phyloP scores from a whole-genome alignment of 2,888 invertebrate genomes.

The Eupithecia abbreviata region DNA sequence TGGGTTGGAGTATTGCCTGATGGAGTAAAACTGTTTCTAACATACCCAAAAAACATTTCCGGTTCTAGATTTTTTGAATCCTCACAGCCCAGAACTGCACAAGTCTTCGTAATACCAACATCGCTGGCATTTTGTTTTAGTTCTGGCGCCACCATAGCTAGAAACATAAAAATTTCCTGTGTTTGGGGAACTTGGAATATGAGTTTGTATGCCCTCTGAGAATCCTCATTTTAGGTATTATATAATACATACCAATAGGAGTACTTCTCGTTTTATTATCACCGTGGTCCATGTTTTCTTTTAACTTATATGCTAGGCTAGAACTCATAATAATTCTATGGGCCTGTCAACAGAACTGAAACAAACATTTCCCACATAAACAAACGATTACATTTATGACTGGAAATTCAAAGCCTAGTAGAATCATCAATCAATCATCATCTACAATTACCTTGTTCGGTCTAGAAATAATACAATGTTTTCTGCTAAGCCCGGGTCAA shows the following conservation, averaged over 20 bases:
- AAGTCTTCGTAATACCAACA: conserved; percentile 73
- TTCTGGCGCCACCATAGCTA: conserved; percentile 81
- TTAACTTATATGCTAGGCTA: conserved; percentile 67
- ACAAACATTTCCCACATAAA: conserved; percentile 17
- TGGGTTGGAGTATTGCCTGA: neutral
- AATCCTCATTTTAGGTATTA: neutral
- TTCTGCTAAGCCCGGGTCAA: conserved; percentile 24
- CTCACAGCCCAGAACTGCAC: conserved; percentile 78
- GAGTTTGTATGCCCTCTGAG: neutral
- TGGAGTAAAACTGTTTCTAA: neutral
- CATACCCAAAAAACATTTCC: conserved; percentile 74
- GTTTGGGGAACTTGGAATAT: neutral
- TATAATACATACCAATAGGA: conserved; percentile 67
- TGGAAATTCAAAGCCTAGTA: neutral
- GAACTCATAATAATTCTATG: conserved; percentile 65
- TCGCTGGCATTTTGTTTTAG: conserved; percentile 71
- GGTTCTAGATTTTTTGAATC: conserved; percentile 73
- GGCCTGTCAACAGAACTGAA: conserved; percentile 20
- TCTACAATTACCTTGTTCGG: conserved; percentile 14
- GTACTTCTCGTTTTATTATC: conserved; percentile 73
- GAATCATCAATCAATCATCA: too few species aligned
- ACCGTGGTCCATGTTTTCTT: conserved; percentile 64
- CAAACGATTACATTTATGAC: neutral
- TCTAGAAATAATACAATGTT: conserved; percentile 16
- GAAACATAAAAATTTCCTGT: conserved; percentile 21